Evolutionary conservation across 1,140 invertebrate species (phyloP).

Genomic region (Trissolcus basalis): DNA sequence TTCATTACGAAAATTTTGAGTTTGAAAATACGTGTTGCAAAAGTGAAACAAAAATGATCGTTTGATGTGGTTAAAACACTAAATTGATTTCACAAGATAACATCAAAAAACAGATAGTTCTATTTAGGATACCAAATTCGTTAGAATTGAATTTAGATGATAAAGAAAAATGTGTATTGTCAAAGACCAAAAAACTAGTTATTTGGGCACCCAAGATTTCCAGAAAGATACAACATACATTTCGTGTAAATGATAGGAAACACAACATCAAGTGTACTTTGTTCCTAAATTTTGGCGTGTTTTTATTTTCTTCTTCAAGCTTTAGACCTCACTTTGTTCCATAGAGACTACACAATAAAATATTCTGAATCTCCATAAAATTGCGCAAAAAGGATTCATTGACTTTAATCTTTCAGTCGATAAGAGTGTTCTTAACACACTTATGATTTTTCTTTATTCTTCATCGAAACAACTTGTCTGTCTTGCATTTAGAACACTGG

Average conservation of each 20-base stretch:
- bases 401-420: neutral
- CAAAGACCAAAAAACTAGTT: constrained; percentile 12
- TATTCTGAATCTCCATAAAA: constrained; percentile 55
- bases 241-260: constrained; percentile 52
- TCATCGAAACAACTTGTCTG: constrained; percentile 30
- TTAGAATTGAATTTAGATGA: neutral
- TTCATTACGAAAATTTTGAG: too few relatives aligned
- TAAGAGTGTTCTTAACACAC: neutral
- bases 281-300: constrained; percentile 46
- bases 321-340: constrained; percentile 52
- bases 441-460: neutral
- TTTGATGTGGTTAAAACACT: too few relatives aligned
- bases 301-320: constrained; percentile 28
- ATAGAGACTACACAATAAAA: constrained; percentile 59
- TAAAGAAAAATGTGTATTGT: too few relatives aligned
- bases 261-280: constrained; percentile 57
- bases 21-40: too few relatives aligned
- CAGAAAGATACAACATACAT: constrained; percentile 39
- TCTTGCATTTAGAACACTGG: constrained; percentile 57
- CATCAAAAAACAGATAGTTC: too few relatives aligned
- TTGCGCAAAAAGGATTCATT: constrained; percentile 15
- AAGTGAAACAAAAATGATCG: too few relatives aligned
- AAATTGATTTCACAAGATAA: too few relatives aligned
- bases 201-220: constrained; percentile 46
- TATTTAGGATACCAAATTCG: neutral